These are phyloP conservation scores for Heterotis niloticus DNA, from an alignment of 2,113 vertebrate genomes.

Conservation along the genomic window DNA sequence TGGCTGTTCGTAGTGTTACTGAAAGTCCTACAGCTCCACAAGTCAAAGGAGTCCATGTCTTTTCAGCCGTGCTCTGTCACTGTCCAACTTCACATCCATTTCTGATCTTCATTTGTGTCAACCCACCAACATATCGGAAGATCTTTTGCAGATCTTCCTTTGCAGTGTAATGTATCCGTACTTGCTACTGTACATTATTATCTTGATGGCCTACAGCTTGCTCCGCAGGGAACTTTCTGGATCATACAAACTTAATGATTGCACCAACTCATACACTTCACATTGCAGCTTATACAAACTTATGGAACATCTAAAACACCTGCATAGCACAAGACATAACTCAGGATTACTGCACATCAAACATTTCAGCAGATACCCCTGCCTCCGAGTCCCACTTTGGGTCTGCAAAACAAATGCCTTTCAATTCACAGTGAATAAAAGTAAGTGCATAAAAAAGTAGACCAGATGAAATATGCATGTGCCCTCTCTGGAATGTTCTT, in stretches of 20 bases:
- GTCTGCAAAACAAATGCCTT: background rate
- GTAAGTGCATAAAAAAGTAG: background rate
- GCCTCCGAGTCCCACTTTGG: too few species aligned
- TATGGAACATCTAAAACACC: too few species aligned
- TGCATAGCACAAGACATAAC: constrained; percentile 26
- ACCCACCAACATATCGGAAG: too few species aligned
- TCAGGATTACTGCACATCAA: constrained; percentile 24
- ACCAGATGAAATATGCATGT: constrained; percentile 20
- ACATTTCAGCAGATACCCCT: background rate
- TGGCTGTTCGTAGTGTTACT: too few species aligned
- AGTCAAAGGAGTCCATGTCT: too few species aligned
- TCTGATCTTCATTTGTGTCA: too few species aligned
- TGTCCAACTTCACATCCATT: too few species aligned
- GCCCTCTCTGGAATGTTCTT: background rate
- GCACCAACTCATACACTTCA: constrained; percentile 30
- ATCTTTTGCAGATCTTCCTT: too few species aligned
- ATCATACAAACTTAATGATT: constrained; percentile 64
- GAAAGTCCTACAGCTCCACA: too few species aligned
- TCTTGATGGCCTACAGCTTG: constrained; percentile 59
- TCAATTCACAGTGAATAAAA: constrained; percentile 4
- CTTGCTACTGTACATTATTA: constrained; percentile 49
- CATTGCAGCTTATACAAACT: background rate
- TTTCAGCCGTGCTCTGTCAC: too few species aligned
- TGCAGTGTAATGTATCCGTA: constrained; percentile 49
- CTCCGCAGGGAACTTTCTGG: constrained; percentile 62